Evolutionary conservation across 2,888 invertebrate species (phyloP).

Genomic region (Caenorhabditis uteleia): DNA sequence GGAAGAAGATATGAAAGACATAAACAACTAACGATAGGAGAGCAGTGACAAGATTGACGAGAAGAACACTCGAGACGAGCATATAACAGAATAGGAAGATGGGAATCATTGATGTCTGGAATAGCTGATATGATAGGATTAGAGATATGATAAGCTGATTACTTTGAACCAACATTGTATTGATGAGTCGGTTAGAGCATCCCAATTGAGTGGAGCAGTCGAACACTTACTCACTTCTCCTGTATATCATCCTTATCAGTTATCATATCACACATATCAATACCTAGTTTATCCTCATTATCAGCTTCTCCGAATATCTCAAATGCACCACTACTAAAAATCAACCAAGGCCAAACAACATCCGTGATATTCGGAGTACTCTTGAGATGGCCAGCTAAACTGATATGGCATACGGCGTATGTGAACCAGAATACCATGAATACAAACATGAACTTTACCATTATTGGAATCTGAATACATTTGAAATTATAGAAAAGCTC

Average conservation of each 20-base stretch:
- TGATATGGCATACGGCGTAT: constrained; percentile 49
- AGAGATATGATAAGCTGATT: neutral
- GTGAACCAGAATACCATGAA: constrained; percentile 53
- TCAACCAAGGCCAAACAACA: constrained; percentile 43
- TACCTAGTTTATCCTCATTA: constrained; percentile 45
- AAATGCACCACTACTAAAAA: constrained; percentile 52
- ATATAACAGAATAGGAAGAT: constrained; percentile 51
- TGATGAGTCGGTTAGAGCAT: constrained; percentile 38
- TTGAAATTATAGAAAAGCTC: neutral
- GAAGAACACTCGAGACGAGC: constrained; percentile 46
- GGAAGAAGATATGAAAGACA: neutral
- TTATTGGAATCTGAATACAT: constrained; percentile 38
- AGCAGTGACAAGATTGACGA: constrained; percentile 52
- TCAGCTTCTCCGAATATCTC: constrained; percentile 53
- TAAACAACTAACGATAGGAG: constrained; percentile 42
- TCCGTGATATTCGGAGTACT: constrained; percentile 41
- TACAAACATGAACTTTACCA: constrained; percentile 49
- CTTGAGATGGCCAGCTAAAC: constrained; percentile 40
- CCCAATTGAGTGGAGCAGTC: constrained; percentile 33
- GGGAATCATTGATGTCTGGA: constrained; percentile 45
- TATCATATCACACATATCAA: constrained; percentile 1
- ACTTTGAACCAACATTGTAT: constrained; percentile 49
- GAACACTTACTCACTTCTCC: constrained; percentile 34
- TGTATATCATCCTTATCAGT: neutral
- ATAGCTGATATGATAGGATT: neutral